These are phyloP conservation scores for Luscinia luscinia DNA, from an alignment of 2,797 vertebrate genomes.

Conservation along the genomic window DNA sequence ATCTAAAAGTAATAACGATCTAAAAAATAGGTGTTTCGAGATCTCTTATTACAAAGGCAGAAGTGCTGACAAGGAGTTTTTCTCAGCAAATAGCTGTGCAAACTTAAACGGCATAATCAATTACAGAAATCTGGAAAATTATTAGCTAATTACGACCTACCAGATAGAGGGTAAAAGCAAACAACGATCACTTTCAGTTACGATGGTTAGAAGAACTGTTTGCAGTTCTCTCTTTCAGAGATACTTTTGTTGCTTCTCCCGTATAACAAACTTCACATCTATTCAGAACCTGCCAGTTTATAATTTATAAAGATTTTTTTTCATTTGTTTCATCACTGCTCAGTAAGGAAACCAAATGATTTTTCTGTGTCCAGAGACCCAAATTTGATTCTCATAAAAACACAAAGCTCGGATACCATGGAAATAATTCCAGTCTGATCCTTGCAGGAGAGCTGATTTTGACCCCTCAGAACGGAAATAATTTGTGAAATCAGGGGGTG, in stretches of 20 bases:
- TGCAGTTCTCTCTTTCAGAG: not conserved
- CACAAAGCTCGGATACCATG: not conserved
- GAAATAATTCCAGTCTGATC: not conserved
- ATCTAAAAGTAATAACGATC: slow-evolving; percentile 1
- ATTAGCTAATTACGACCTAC: slow-evolving; percentile 22
- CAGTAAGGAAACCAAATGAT: not conserved
- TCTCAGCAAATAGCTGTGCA: not conserved
- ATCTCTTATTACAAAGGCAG: not conserved
- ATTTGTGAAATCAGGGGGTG: not conserved
- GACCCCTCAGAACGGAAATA: not conserved
- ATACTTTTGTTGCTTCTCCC: not conserved
- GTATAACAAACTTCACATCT: not conserved
- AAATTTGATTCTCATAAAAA: not conserved
- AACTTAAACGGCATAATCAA: not conserved
- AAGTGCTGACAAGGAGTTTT: not conserved
- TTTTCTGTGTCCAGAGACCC: not conserved
- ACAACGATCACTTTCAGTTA: not conserved
- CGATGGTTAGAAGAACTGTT: not conserved
- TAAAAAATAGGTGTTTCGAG: not conserved
- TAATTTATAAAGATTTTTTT: not conserved
- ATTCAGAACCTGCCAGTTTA: not conserved
- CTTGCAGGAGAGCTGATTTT: not conserved
- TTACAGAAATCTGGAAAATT: slow-evolving; percentile 19
- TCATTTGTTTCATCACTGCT: not conserved
- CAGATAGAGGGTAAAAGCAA: slow-evolving; percentile 34